Percentiles rank a stretch among this genome's conserved stretches.
phyloP scores from a whole-genome alignment of 2,113 vertebrate species.

The Albula glossodonta region DNA sequence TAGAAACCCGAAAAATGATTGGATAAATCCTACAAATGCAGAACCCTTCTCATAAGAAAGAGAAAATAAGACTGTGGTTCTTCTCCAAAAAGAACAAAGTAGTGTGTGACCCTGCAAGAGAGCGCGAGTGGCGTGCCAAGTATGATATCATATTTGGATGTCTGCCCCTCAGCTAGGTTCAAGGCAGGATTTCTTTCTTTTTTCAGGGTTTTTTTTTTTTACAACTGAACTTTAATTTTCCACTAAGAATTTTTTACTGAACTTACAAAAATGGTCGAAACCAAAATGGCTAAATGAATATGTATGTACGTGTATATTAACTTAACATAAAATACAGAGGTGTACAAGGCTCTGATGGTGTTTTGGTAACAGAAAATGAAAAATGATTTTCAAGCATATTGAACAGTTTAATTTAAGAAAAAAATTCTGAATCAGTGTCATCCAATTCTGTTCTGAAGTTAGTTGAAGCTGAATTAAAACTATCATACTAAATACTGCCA shows the following conservation, averaged over 20 bases:
- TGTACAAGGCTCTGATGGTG: neutral
- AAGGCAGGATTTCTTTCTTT: slow-evolving; percentile 45
- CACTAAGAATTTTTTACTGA: slow-evolving; percentile 27
- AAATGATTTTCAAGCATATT: neutral
- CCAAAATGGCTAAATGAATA: neutral
- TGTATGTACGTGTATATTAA: neutral
- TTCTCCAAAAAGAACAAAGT: slow-evolving; percentile 53
- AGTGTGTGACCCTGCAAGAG: slow-evolving; percentile 32
- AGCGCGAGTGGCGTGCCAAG: slow-evolving; percentile 57
- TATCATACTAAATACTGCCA: neutral
- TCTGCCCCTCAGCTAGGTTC: slow-evolving; percentile 45
- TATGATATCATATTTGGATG: slow-evolving; percentile 67
- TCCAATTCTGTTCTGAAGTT: neutral
- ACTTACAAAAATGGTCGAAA: neutral
- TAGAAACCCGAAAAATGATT: slow-evolving; percentile 54
- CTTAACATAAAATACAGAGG: neutral
- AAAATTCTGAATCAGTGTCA: neutral
- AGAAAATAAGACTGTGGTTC: slow-evolving; percentile 40
- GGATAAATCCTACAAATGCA: slow-evolving; percentile 43
- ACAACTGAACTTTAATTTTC: slow-evolving; percentile 28
- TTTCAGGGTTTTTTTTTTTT: slow-evolving; percentile 29
- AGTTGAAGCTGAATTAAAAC: neutral
- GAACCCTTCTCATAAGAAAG: slow-evolving; percentile 48
- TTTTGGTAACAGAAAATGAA: neutral
- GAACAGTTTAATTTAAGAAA: slow-evolving; percentile 22